Evolutionary conservation across 2,888 invertebrate species (phyloP).

Genomic region (Drosophila robusta): DNA sequence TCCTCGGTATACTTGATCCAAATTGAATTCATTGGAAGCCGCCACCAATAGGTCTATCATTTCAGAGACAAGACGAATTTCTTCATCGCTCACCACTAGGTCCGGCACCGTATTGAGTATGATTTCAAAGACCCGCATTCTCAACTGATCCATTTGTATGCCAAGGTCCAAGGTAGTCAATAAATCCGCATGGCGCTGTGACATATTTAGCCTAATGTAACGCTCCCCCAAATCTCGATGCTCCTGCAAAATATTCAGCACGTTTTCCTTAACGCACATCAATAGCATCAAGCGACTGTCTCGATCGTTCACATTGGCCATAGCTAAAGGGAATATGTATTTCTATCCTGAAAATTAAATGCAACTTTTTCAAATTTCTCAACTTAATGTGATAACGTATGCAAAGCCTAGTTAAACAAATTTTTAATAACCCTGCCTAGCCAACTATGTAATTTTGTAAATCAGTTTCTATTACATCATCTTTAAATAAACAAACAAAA

Average conservation of each 20-base stretch:
- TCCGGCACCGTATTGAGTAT: conserved; percentile 1
- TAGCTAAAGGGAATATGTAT: neutral
- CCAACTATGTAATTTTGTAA: neutral
- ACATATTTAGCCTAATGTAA: neutral
- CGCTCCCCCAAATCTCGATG: neutral
- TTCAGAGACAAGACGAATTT: neutral
- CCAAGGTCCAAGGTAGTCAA: neutral
- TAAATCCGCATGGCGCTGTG: neutral
- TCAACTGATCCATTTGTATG: conserved; percentile 5
- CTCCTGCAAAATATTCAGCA: conserved; percentile 6
- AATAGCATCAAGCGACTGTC: neutral
- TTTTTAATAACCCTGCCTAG: no score
- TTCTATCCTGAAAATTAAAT: neutral
- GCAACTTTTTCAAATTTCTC: neutral
- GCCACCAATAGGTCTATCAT: conserved; percentile 4
- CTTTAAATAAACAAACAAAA: no score
- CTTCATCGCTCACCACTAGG: neutral
- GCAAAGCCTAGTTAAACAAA: neutral
- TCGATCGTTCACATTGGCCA: neutral
- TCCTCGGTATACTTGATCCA: neutral
- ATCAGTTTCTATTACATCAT: neutral
- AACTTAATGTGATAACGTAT: neutral
- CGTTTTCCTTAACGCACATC: neutral
- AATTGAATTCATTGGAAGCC: conserved; percentile 3
- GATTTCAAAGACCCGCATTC: conserved; percentile 5